Evolutionary conservation across 2,113 vertebrate genomes (phyloP).

Genomic region (Silurus asotus): DNA sequence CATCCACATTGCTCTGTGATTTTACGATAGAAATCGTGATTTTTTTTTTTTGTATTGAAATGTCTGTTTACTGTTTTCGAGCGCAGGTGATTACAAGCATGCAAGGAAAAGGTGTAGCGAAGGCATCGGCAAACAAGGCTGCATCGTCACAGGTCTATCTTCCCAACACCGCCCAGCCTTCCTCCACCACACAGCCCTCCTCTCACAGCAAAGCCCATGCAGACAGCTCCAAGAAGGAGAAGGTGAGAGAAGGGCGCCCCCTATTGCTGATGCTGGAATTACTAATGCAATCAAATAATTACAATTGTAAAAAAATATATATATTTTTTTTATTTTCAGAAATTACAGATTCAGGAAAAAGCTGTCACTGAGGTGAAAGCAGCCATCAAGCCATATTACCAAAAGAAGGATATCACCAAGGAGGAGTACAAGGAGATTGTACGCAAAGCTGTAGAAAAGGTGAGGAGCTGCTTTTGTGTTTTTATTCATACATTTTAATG

Average conservation of each 20-base stretch:
- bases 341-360: constrained; percentile 90
- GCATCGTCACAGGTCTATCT: constrained; percentile 59
- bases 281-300: too few relatives aligned
- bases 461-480: constrained; percentile 58
- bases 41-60: not conserved
- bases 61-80: not conserved
- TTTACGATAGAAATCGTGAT: not conserved
- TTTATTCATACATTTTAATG: not conserved
- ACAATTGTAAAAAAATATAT: not conserved
- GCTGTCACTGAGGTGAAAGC: constrained; percentile 93
- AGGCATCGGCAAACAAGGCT: constrained; percentile 77
- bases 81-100: constrained; percentile 76
- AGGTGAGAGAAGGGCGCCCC: constrained; percentile 69
- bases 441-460: constrained; percentile 97
- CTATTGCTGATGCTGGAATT: too few relatives aligned
- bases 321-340: constrained; percentile 66
- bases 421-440: constrained; percentile 99
- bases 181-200: constrained; percentile 79
- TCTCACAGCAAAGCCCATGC: constrained; percentile 82
- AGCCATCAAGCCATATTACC: constrained; percentile 96
- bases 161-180: constrained; percentile 75
- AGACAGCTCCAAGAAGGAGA: constrained; percentile 96
- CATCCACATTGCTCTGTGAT: rapidly evolving
- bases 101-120: constrained; percentile 73
- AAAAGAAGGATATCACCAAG: constrained; percentile 97